Percentiles rank a stretch among this genome's conserved stretches.
Conservation (phyloP, 2,797 vertebrate species). For the Tadarida brasiliensis region DNA sequence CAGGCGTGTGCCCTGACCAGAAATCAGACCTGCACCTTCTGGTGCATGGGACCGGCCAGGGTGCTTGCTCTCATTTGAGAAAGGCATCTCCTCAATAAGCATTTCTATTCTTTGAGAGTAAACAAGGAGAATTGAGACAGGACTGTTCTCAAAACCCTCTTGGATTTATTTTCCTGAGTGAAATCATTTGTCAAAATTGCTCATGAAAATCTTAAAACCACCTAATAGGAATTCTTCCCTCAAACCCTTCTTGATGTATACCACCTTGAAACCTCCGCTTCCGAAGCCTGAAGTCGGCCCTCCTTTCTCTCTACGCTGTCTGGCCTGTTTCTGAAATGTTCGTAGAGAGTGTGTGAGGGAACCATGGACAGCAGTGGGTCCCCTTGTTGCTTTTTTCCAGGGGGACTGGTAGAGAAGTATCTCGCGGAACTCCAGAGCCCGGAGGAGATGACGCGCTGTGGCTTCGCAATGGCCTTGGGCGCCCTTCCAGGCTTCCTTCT, state of each 20-base stretch:
- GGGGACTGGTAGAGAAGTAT: slow-evolving; percentile 91
- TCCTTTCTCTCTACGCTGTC: fast-evolving
- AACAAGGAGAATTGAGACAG: fast-evolving
- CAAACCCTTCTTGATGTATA: fast-evolving
- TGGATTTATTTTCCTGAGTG: background rate
- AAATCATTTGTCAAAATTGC: background rate
- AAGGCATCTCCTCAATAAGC: fast-evolving
- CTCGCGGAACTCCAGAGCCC: slow-evolving; percentile 90
- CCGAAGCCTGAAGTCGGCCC: fast-evolving
- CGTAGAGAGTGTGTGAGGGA: fast-evolving
- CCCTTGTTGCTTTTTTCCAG: slow-evolving; percentile 82
- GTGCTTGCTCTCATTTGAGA: background rate
- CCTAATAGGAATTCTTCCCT: too few species aligned
- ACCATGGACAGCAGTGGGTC: background rate
- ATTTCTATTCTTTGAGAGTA: background rate
- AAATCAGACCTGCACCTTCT: background rate
- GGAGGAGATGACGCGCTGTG: slow-evolving; percentile 93
- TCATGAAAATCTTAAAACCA: background rate
- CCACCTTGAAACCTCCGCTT: background rate
- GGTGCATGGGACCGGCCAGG: background rate
- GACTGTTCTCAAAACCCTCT: background rate
- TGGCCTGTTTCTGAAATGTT: background rate
- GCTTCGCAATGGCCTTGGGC: slow-evolving; percentile 94
- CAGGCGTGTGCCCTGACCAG: too few species aligned
- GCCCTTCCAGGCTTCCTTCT: slow-evolving; percentile 93